Evolutionary conservation across 2,113 vertebrate genomes (phyloP).

Genomic region (Columbina picui): DNA sequence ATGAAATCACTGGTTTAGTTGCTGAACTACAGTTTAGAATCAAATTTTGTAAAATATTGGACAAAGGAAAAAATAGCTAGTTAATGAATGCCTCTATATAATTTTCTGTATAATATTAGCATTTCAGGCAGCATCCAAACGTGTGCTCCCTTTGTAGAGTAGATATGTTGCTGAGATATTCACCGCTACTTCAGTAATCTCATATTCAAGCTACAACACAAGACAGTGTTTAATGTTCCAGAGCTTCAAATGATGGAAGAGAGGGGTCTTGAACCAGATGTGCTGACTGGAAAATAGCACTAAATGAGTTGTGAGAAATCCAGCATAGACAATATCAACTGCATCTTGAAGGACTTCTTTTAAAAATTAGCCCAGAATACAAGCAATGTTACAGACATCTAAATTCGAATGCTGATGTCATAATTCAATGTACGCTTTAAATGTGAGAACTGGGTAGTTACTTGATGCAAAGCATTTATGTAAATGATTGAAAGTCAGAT

Average conservation of each 20-base stretch:
- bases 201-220: constrained; percentile 33
- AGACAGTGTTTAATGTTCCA: constrained; percentile 44
- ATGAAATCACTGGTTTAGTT: constrained; percentile 41
- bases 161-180: constrained; percentile 48
- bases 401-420: background rate
- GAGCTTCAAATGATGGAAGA: constrained; percentile 41
- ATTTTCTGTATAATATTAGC: constrained; percentile 34
- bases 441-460: background rate
- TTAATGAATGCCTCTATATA: background rate
- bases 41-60: background rate
- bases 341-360: background rate
- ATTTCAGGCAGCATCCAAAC: constrained; percentile 17
- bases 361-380: background rate
- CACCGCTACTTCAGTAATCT: constrained; percentile 10
- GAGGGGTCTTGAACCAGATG: constrained; percentile 24
- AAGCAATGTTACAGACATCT: background rate
- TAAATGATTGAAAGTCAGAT: background rate
- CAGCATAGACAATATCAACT: background rate
- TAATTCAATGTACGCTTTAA: background rate
- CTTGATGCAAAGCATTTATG: background rate
- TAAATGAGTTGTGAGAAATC: constrained; percentile 13
- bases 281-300: constrained; percentile 6
- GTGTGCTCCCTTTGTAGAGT: constrained; percentile 26
- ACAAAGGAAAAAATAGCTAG: constrained; percentile 43
- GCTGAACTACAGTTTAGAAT: constrained; percentile 23